Evolutionary conservation across 2,888 invertebrate genomes (phyloP).

Genomic region (Linhomoeus sp.): DNA sequence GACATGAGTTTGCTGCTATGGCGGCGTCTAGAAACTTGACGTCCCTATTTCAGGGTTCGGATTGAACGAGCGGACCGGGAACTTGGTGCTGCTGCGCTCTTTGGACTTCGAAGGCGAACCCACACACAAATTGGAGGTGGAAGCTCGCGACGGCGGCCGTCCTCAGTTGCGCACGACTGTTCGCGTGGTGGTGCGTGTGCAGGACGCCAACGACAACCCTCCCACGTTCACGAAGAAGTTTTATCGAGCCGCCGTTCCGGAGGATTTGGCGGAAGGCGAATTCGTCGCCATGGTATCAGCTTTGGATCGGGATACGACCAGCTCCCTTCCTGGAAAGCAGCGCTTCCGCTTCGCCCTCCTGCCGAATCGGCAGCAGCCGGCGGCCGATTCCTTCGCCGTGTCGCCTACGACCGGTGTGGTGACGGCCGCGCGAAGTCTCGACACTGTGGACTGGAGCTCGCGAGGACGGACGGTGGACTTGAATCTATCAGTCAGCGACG

Average conservation of each 20-base stretch:
- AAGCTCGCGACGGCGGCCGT: conserved; percentile 16
- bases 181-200: conserved; percentile 30
- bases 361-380: conserved; percentile 15
- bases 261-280: conserved; percentile 49
- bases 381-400: conserved; percentile 11
- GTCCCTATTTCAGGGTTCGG: not conserved
- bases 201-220: conserved; percentile 68
- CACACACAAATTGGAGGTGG: too few species aligned
- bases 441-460: not conserved
- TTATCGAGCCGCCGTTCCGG: conserved; percentile 53
- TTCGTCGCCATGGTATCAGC: not conserved
- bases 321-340: conserved; percentile 9
- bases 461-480: conserved; percentile 32
- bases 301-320: conserved; percentile 10
- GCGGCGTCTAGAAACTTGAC: too few species aligned
- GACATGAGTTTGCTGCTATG: too few species aligned
- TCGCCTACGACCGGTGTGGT: conserved; percentile 13
- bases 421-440: not conserved
- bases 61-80: conserved; percentile 4
- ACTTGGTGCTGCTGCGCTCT: conserved; percentile 12
- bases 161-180: conserved; percentile 17
- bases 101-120: conserved; percentile 4
- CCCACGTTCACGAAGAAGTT: conserved; percentile 56
- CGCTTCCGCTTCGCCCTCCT: conserved; percentile 14
- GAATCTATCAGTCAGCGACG: conserved; percentile 85